A percentile compares a stretch with the other conserved stretches of the same genome.
phyloP scores from a whole-genome alignment of 2,888 invertebrate species.

The Agrypnus murinus region DNA sequence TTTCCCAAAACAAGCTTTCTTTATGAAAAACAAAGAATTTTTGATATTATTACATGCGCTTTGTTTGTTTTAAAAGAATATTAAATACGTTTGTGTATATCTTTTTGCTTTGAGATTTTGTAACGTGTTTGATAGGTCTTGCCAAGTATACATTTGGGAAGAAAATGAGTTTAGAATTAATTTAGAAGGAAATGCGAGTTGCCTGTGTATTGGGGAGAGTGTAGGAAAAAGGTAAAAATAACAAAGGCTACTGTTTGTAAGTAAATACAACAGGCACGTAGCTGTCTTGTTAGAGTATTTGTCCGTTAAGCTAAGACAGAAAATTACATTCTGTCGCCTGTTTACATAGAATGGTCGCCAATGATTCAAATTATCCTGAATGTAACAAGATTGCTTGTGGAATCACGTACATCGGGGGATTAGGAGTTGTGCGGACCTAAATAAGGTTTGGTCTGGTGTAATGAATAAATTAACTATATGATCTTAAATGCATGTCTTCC shows the following conservation, averaged over 20 bases:
- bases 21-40: no score
- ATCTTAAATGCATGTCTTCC: constrained; percentile 45
- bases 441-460: constrained; percentile 46
- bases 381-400: constrained; percentile 52
- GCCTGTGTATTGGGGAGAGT: constrained; percentile 26
- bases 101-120: no score
- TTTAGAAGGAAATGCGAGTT: constrained; percentile 30
- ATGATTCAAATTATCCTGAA: constrained; percentile 53
- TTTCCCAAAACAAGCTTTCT: no score
- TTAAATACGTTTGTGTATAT: no score
- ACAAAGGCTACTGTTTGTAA: constrained; percentile 39
- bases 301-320: constrained; percentile 52
- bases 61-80: background rate
- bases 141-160: constrained; percentile 8
- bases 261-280: constrained; percentile 50
- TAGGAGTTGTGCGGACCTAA: constrained; percentile 46
- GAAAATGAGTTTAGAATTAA: constrained; percentile 30
- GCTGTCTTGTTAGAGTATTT: constrained; percentile 49
- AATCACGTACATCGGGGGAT: constrained; percentile 51
- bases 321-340: constrained; percentile 51
- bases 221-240: constrained; percentile 34
- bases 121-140: constrained; percentile 2
- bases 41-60: background rate
- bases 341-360: constrained; percentile 53
- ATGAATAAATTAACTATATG: constrained; percentile 50